Percentiles rank a stretch among this genome's conserved stretches.
These are phyloP conservation scores for rat (Rattus norvegicus) DNA, from an alignment of 2,113 vertebrate genomes.

Conservation along the genomic window DNA sequence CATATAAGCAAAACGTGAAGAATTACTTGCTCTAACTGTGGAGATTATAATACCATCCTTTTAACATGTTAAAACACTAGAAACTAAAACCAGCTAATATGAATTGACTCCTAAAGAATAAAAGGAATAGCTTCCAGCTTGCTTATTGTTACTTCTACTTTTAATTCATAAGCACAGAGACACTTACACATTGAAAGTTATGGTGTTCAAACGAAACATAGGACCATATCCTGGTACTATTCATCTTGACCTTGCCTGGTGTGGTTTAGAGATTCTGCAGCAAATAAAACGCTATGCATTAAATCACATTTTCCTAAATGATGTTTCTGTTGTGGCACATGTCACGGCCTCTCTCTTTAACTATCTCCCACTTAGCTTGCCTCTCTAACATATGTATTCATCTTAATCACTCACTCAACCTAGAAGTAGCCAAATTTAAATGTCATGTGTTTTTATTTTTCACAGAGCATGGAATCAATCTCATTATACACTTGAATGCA, in stretches of 20 bases:
- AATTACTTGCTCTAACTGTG: not conserved
- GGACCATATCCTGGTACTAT: too few species aligned
- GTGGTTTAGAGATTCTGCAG: not conserved
- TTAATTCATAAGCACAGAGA: not conserved
- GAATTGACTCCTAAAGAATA: not conserved
- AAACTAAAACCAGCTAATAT: not conserved
- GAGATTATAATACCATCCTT: not conserved
- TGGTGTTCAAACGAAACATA: not conserved
- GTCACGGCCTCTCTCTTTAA: not conserved
- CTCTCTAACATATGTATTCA: slow-evolving; percentile 50
- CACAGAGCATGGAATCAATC: slow-evolving; percentile 77
- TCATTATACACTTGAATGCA: slow-evolving; percentile 76
- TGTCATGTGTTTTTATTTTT: slow-evolving; percentile 79
- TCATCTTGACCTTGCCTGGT: not conserved
- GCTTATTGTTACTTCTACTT: not conserved
- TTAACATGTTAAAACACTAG: not conserved
- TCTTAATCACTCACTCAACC: slow-evolving; percentile 68
- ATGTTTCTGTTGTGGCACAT: not conserved
- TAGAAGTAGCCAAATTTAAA: slow-evolving; percentile 72
- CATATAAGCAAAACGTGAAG: not conserved
- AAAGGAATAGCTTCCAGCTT: not conserved
- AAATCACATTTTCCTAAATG: not conserved
- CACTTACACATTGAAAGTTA: not conserved
- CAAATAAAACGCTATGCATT: not conserved
- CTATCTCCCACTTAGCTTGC: slow-evolving; percentile 50